A percentile compares a stretch with the other conserved stretches of the same genome.
phyloP scores from a whole-genome alignment of 2,113 vertebrate genomes.

The Rhizomys pruinosus region DNA sequence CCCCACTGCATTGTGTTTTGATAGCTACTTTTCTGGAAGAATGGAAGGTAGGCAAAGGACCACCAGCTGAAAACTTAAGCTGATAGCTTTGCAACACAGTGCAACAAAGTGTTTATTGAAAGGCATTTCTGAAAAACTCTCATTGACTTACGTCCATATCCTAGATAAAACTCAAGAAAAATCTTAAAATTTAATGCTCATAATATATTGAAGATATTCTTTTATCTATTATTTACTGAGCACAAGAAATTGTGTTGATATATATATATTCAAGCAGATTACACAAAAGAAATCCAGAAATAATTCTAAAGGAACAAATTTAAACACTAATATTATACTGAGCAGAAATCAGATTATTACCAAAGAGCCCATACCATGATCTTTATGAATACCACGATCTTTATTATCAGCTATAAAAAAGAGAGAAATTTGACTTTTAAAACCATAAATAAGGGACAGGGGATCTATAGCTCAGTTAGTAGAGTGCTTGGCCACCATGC shows the following conservation, averaged over 20 bases:
- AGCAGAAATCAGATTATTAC: not conserved
- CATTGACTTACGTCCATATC: constrained; percentile 27
- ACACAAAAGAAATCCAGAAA: not conserved
- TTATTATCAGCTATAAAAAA: not conserved
- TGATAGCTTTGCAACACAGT: not conserved
- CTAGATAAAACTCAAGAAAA: not conserved
- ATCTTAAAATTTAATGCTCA: not conserved
- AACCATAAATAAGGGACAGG: not conserved
- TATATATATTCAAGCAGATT: not conserved
- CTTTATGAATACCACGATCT: not conserved
- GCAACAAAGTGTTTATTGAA: not conserved
- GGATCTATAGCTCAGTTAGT: not conserved
- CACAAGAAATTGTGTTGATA: not conserved
- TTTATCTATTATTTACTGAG: constrained; percentile 1
- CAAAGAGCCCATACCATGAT: not conserved
- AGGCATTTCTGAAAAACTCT: constrained; percentile 3
- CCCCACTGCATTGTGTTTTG: too few species aligned
- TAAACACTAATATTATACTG: not conserved
- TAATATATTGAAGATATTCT: not conserved
- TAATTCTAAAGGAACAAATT: not conserved
- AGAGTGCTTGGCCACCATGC: not conserved
- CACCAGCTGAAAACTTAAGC: not conserved
- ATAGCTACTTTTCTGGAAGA: constrained; percentile 17
- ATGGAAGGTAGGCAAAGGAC: not conserved
- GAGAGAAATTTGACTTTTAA: constrained; percentile 30